These are phyloP conservation scores for Platyrinchus mystaceus DNA, from an alignment of 2,797 vertebrate genomes.

Conservation along the genomic window DNA sequence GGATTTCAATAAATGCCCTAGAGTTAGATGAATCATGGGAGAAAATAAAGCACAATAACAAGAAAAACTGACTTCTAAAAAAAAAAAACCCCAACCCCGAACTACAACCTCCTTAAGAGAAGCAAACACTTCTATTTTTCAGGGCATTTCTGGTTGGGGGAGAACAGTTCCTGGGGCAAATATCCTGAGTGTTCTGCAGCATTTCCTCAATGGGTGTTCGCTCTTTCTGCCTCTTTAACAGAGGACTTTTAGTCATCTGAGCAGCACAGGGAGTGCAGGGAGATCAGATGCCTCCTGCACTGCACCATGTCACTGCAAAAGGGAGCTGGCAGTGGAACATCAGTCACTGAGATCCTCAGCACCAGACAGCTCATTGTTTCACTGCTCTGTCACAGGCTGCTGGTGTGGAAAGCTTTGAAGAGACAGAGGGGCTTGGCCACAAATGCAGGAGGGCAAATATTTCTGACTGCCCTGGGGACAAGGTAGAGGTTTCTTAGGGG, in stretches of 20 bases:
- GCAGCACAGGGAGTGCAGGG: background rate
- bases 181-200: background rate
- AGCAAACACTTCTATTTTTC: background rate
- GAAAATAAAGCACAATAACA: slow-evolving; percentile 19
- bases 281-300: background rate
- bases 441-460: background rate
- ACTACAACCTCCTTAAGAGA: background rate
- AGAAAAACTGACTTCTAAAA: background rate
- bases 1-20: slow-evolving; percentile 17
- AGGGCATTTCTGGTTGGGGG: background rate
- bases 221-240: background rate
- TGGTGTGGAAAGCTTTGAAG: background rate
- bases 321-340: background rate
- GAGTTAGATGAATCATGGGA: slow-evolving; percentile 40
- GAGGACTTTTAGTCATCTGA: background rate
- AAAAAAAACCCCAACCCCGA: background rate
- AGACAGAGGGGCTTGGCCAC: background rate
- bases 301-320: background rate
- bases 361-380: background rate
- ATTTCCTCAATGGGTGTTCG: accelerated
- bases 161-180: background rate
- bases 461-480: background rate
- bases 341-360: background rate
- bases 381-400: background rate
- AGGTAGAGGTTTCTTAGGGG: background rate